phyloP scores from a whole-genome alignment of 2,888 invertebrate genomes.

The Sinhomidia bicolor region DNA sequence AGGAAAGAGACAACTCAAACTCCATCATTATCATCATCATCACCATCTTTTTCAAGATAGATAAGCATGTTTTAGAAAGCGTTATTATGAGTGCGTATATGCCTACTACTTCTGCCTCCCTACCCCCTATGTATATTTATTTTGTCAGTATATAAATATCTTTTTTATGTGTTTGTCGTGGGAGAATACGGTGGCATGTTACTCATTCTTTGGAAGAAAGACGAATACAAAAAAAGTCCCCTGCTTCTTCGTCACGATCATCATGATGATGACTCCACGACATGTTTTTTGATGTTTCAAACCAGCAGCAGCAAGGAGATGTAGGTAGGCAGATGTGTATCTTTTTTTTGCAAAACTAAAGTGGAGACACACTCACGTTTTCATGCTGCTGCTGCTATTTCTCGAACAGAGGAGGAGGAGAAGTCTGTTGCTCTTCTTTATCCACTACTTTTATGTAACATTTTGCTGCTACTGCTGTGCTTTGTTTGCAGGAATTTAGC shows the following conservation, averaged over 20 bases:
- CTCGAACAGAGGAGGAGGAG: conserved; percentile 26
- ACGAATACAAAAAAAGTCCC: conserved; percentile 33
- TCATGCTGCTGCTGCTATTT: conserved; percentile 8
- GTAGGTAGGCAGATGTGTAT: conserved; percentile 20
- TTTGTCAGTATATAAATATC: conserved; percentile 38
- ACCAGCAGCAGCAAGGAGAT: background rate
- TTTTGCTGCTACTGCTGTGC: background rate
- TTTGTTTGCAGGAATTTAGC: background rate
- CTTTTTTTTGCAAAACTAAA: conserved; percentile 14
- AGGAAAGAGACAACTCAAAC: conserved; percentile 20
- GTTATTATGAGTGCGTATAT: background rate
- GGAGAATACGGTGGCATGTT: conserved; percentile 44
- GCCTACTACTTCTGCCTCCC: background rate
- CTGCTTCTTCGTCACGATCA: background rate
- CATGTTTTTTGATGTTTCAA: conserved; percentile 8
- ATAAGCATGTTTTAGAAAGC: too few relatives aligned
- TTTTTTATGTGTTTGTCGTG: conserved; percentile 41
- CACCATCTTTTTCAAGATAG: background rate
- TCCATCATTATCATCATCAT: background rate
- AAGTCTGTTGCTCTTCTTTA: background rate
- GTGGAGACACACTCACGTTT: background rate
- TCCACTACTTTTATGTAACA: conserved; percentile 20
- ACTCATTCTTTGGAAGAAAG: conserved; percentile 30
- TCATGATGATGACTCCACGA: conserved; percentile 14
- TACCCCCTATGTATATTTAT: conserved; percentile 8